Percentiles rank a stretch among this genome's conserved stretches.
These are phyloP conservation scores for Megaptera novaeangliae DNA, from an alignment of 2,113 vertebrate species.

Conservation along the genomic window DNA sequence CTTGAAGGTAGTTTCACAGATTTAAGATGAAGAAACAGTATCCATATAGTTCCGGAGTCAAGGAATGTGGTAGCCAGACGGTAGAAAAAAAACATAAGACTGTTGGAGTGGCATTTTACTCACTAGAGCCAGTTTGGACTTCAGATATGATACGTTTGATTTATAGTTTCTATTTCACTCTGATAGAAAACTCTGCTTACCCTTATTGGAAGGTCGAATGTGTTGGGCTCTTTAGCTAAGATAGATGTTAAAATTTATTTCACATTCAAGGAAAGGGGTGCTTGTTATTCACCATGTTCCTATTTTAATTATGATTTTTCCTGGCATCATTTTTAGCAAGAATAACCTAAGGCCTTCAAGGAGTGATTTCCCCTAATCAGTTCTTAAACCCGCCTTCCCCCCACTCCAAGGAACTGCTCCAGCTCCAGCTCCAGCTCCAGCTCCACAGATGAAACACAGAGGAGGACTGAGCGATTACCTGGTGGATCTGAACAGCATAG, in stretches of 20 bases:
- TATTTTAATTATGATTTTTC: constrained; percentile 73
- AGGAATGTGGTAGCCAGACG: constrained; percentile 22
- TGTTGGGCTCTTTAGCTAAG: constrained; percentile 48
- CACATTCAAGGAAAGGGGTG: constrained; percentile 58
- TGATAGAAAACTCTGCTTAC: constrained; percentile 68
- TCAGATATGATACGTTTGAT: constrained; percentile 70
- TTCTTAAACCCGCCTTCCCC: neutral
- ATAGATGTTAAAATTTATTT: constrained; percentile 70
- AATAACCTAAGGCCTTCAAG: constrained; percentile 56
- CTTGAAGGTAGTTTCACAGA: constrained; percentile 50
- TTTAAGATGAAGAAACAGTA: constrained; percentile 60
- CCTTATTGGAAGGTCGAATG: constrained; percentile 70
- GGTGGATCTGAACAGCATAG: constrained; percentile 21
- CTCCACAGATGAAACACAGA: constrained; percentile 5
- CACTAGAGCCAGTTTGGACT: constrained; percentile 36
- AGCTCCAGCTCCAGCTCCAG: neutral
- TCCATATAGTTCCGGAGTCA: constrained; percentile 7
- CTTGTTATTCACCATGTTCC: constrained; percentile 51
- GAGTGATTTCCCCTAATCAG: constrained; percentile 60
- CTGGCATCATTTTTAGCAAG: constrained; percentile 71
- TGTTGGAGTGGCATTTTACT: constrained; percentile 54
- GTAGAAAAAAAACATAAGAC: neutral
- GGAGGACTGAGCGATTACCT: constrained; percentile 48
- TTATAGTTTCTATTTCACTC: constrained; percentile 72
- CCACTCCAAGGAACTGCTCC: neutral